A percentile compares a stretch with the other conserved stretches of the same genome.
Evolutionary conservation across 2,797 vertebrate species (phyloP).

Genomic region (Falco biarmicus): DNA sequence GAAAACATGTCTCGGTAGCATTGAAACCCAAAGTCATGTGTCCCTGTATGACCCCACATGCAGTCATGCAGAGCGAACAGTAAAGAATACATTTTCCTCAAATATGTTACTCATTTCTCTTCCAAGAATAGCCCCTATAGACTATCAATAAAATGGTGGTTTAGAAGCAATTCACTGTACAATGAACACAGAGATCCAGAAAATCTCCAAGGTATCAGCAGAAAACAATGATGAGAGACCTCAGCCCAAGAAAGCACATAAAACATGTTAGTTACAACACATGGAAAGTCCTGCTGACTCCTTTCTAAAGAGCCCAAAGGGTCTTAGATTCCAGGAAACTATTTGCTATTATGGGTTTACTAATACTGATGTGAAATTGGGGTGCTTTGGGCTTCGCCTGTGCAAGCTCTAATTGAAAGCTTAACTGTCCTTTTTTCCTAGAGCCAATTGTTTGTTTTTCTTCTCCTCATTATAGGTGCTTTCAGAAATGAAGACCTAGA

Average conservation of each 20-base stretch:
- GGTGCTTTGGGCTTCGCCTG: neutral
- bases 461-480: neutral
- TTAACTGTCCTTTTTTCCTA: neutral
- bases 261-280: neutral
- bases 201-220: slow-evolving; percentile 23
- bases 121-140: neutral
- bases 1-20: fast-evolving
- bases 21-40: neutral
- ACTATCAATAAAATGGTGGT: neutral
- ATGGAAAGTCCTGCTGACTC: slow-evolving; percentile 13
- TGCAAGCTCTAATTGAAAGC: neutral
- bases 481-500: neutral
- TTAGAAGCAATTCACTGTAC: neutral
- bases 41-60: neutral
- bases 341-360: neutral
- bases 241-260: neutral
- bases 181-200: neutral
- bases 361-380: neutral
- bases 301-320: slow-evolving; percentile 11
- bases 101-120: neutral
- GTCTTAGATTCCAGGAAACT: slow-evolving; percentile 33
- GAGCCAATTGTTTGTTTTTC: neutral
- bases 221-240: neutral
- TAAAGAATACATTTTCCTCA: neutral
- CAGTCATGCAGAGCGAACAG: neutral